phyloP scores from a whole-genome alignment of 2,797 vertebrate species.

The Monodelphis domestica region DNA sequence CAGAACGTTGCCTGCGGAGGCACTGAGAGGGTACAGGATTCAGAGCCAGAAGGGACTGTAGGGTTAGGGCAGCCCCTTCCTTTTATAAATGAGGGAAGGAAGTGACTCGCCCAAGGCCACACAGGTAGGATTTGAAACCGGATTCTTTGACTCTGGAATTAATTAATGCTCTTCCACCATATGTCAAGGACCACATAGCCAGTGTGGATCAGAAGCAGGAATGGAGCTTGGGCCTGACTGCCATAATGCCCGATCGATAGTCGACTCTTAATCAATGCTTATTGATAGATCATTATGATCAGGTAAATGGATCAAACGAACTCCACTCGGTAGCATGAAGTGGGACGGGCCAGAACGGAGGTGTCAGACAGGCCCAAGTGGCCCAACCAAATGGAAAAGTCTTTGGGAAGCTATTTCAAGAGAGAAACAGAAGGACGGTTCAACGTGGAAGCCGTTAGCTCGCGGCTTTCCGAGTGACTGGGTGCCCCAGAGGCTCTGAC shows the following conservation, averaged over 20 bases:
- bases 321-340: neutral
- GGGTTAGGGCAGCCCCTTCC: neutral
- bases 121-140: neutral
- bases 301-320: neutral
- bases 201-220: neutral
- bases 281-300: no score
- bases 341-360: neutral
- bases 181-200: neutral
- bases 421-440: neutral
- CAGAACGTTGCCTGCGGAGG: neutral
- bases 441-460: neutral
- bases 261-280: neutral
- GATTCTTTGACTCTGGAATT: neutral
- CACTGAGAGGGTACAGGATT: neutral
- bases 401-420: neutral
- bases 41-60: neutral
- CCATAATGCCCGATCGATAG: neutral
- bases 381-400: neutral
- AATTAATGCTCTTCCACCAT: neutral
- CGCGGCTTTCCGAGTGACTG: neutral
- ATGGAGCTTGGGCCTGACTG: neutral
- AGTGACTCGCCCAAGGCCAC: neutral
- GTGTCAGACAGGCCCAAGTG: neutral
- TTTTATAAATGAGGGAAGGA: neutral
- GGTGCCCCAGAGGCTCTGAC: neutral